Evolutionary conservation across 2,113 vertebrate genomes (phyloP), one percentile per base, ranked within the genome.

Genomic region (Oreochromis niloticus): DNA sequence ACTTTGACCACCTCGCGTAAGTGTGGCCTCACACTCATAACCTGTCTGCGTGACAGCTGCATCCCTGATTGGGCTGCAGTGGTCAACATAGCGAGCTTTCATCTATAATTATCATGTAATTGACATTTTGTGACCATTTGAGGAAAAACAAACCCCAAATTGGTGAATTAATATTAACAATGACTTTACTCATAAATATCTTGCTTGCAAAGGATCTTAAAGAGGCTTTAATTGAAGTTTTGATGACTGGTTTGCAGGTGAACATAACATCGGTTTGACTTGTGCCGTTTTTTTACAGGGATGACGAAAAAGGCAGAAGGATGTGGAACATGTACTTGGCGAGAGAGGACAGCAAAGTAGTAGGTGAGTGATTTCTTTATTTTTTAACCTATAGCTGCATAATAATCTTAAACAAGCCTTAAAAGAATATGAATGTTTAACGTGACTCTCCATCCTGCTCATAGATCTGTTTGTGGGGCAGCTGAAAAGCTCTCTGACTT

Each of bases 391-490:
- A 1, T 6, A 9, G 14, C 24, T 22, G 1, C 13, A 3, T 12
- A 9, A 55, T 17, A 3, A 55, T 19, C 7, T 68, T 9, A 24
- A 54, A 52, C 2, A n/a, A 3, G 5, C 54, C 32, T 39, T 30
- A 9, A 32, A 59, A 1, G 19, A 7, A 2, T 14, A 3, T 4
- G 3, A 6, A 13, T 52, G 4, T 36, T 78, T 27, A 81, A 71
- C 41, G 11, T 68, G 4, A 46, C 1, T 4, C 8, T 71, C 17
- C 11, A 4, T 61, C 52, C 32, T 82, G 34, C 55, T 24, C 57
- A 39, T 85, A 99, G 98, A 99, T 90, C 96, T 99, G 85, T 99
- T 99, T 1, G 98, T 98, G 0, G 98, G 98, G n/a, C 98, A 99
- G 95, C 95, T 99, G 84, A 99, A 98, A 95, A 99, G 98, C 87